Evolutionary conservation across 2,113 vertebrate species (phyloP), one percentile per base, ranked within the genome.

Genomic region (Chrysochloris asiatica): DNA sequence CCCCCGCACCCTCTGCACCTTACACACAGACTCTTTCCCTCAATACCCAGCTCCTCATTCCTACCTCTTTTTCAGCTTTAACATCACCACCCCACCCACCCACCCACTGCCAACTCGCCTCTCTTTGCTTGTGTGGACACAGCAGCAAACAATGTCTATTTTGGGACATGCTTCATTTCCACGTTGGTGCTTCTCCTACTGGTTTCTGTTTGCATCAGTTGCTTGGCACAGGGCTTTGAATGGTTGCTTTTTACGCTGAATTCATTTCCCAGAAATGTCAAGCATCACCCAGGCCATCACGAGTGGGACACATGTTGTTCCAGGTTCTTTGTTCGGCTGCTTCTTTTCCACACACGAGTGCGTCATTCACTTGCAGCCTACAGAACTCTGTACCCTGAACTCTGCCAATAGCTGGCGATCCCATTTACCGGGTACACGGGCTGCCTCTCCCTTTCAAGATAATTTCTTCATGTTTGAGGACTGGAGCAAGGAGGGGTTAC

Each of bases 181-280:
- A 69, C 26, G 48, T 75, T 24, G 8, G 28, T 43, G 45, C 80
- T 82, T 52, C 91, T 80, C 95, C 94, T 92, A 91, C 91, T 5
- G 41, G 13, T 54, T n/a, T 91, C 93, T 87, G 45, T 69, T 65
- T 9, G 56, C 92, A 47, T 92, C 91, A 17, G 80, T 81, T 92
- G 81, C 81, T 92, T 48, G 72, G 6, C 33, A 73, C 93, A 48
- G 69, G 93, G 89, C 72, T 95, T 92, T 95, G 92, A 59, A 83
- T 95, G 77, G 93, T 93, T 94, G 88, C 48, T 76, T 81, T 92
- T 89, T 90, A 87, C 41, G 41, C 92, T 92, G 8, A 78, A 91
- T 79, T 93, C 87, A 93, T 92, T 95, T 95, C 92, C 78, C 94
- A 92, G 94, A 96, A 96, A 95, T 92, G 94, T 95, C 92, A 95